Base-by-base conservation (phyloP, 2,113 vertebrate genomes). In the Vulpes ferrilata region DNA sequence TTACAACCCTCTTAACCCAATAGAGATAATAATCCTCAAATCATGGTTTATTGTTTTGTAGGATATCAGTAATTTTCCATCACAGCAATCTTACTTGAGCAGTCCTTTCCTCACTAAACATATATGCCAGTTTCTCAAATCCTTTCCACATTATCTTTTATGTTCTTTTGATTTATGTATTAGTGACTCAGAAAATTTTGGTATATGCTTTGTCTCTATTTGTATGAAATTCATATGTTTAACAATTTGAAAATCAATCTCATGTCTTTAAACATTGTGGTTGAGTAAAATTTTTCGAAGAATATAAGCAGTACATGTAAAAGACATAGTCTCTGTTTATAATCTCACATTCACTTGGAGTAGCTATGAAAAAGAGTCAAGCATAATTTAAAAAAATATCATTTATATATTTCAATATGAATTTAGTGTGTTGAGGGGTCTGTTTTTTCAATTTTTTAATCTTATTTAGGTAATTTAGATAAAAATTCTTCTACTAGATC, bases 331-430 rank as follows among this genome's bases (percentile, higher is more conserved):
- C 9, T 82, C 10, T 15, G 11, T 81, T 80, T 57, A 65, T 88
- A 81, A 82, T 13, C 59, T 94, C 35, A 64, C 7, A 90, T 78
- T 81, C 48, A 65, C 74, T 60, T 94, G 67, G 59, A 97, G 55
- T 95, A 76, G 32, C 3, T 27, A 27, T 27, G 19, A 57, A 64
- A 7, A 89, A 0, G 0, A 11, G 1, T 80, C 57, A 93, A 60
- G 9, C 55, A 73, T 64, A 20, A 73, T 73, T 38, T 35, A 48
- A 7, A 8, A 79, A 87, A n/a, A 0, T 69, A 0, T 69, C 13
- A 23, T 78, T 51, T 27, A 7, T 64, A n/a, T 32, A n/a, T 35
- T 84, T 55, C 20, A 3, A 64, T 80, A 64, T 51, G 7, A 92
- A 35, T 90, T 85, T 89, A 91, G 6, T 62, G 67, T 55, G 38